These are phyloP conservation scores for Scleropages formosus DNA, from an alignment of 2,797 vertebrate species.

Conservation along the genomic window DNA sequence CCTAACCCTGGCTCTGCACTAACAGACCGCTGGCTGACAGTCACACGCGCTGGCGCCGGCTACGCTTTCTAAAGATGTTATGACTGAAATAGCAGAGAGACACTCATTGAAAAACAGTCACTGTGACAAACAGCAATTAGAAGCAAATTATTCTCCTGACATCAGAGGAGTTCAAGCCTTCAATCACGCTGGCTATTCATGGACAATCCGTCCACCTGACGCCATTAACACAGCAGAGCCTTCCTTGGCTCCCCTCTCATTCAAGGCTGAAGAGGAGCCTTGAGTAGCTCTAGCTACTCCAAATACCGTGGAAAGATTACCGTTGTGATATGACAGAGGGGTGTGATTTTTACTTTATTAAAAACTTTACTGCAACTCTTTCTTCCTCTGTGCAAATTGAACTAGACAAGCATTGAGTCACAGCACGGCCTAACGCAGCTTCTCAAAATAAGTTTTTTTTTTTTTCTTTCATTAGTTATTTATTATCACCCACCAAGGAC, in stretches of 20 bases:
- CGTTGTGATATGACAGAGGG: too few relatives aligned
- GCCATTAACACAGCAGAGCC: not conserved
- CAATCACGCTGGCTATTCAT: conserved; percentile 22
- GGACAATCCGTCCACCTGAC: conserved; percentile 16
- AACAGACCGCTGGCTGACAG: conserved; percentile 17
- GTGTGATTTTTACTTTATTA: too few relatives aligned
- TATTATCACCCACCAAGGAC: not conserved
- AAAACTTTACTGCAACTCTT: too few relatives aligned
- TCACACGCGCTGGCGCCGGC: conserved; percentile 8
- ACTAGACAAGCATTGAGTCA: too few relatives aligned
- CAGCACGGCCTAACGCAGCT: too few relatives aligned
- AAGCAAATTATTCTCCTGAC: conserved; percentile 20
- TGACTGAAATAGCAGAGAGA: conserved; percentile 23
- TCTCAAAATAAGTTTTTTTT: too few relatives aligned
- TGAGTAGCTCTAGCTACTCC: too few relatives aligned
- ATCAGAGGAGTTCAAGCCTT: conserved; percentile 29
- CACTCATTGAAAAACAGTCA: conserved; percentile 26
- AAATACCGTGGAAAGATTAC: too few relatives aligned
- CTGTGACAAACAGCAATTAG: conserved; percentile 30
- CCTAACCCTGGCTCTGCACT: conserved; percentile 1
- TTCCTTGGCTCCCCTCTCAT: not conserved
- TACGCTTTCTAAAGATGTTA: not conserved
- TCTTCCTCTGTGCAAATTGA: too few relatives aligned
- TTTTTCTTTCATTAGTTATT: too few relatives aligned
- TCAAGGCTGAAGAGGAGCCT: conserved; percentile 11